Conservation (phyloP, 2,888 invertebrate genomes). For the Tachystola acroxantha region DNA sequence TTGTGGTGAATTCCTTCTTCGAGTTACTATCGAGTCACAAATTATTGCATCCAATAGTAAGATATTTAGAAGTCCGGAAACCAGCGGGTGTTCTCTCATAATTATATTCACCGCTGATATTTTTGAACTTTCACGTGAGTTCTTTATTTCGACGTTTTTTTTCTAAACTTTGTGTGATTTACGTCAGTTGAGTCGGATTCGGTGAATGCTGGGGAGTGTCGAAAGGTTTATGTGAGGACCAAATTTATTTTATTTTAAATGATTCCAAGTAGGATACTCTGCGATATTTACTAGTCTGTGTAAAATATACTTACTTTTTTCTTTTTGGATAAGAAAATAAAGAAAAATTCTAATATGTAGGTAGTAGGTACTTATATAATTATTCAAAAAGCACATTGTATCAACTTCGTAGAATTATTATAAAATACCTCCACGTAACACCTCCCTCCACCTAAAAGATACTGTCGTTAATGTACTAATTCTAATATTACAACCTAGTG, state of each 20-base stretch:
- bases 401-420: too few relatives aligned
- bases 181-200: constrained; percentile 61
- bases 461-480: too few relatives aligned
- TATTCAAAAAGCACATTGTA: too few relatives aligned
- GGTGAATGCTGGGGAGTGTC: constrained; percentile 58
- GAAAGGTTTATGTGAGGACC: constrained; percentile 65
- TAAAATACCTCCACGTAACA: too few relatives aligned
- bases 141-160: constrained; percentile 62
- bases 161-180: constrained; percentile 74
- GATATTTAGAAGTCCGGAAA: constrained; percentile 53
- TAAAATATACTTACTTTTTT: too few relatives aligned
- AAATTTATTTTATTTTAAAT: constrained; percentile 69
- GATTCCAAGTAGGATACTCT: constrained; percentile 33
- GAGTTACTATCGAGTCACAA: constrained; percentile 18
- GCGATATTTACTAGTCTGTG: neutral
- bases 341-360: too few relatives aligned
- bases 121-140: constrained; percentile 74
- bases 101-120: constrained; percentile 75
- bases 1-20: too few relatives aligned
- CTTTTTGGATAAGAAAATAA: too few relatives aligned
- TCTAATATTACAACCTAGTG: too few relatives aligned
- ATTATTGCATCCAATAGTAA: constrained; percentile 37
- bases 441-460: too few relatives aligned
- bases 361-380: too few relatives aligned
- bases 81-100: constrained; percentile 72